These are phyloP conservation scores for Xenopus borealis DNA, from an alignment of 2,113 vertebrate species.

Conservation along the genomic window DNA sequence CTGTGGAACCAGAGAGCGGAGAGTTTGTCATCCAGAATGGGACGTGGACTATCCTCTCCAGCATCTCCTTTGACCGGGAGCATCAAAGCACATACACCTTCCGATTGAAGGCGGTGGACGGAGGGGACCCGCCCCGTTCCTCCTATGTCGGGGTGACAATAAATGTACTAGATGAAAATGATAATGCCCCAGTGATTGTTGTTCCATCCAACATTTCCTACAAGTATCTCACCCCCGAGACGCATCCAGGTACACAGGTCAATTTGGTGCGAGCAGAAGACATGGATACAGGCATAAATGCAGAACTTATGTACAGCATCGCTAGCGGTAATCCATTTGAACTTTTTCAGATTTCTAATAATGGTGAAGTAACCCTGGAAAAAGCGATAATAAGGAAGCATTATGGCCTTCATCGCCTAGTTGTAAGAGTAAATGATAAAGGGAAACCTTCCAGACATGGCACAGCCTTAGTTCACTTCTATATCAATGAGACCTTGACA, in stretches of 20 bases:
- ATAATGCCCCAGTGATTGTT: slow-evolving; percentile 91
- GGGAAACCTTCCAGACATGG: slow-evolving; percentile 87
- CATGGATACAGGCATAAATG: slow-evolving; percentile 84
- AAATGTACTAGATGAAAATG: slow-evolving; percentile 94
- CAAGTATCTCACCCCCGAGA: slow-evolving; percentile 78
- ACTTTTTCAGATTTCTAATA: slow-evolving; percentile 86
- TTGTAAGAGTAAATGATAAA: slow-evolving; percentile 85
- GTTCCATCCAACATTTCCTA: slow-evolving; percentile 90
- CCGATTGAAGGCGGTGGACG: slow-evolving; percentile 87
- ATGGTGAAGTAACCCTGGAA: slow-evolving; percentile 85
- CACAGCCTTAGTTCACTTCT: slow-evolving; percentile 89
- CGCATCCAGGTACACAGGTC: slow-evolving; percentile 76
- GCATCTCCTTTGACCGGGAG: slow-evolving; percentile 92
- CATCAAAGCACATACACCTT: slow-evolving; percentile 96
- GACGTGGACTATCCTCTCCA: slow-evolving; percentile 91
- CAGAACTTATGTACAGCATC: slow-evolving; percentile 83
- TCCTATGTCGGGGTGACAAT: slow-evolving; percentile 94
- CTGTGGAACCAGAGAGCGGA: slow-evolving; percentile 89
- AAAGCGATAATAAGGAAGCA: slow-evolving; percentile 88
- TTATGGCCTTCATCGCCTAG: slow-evolving; percentile 88
- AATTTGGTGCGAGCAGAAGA: slow-evolving; percentile 91
- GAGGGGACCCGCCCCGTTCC: slow-evolving; percentile 85
- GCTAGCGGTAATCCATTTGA: slow-evolving; percentile 88
- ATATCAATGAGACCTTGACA: slow-evolving; percentile 86
- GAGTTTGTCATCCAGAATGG: slow-evolving; percentile 97